Evolutionary conservation across 23 tunicate genomes (phyloP).

Genomic region (Phallusia fumigata): DNA sequence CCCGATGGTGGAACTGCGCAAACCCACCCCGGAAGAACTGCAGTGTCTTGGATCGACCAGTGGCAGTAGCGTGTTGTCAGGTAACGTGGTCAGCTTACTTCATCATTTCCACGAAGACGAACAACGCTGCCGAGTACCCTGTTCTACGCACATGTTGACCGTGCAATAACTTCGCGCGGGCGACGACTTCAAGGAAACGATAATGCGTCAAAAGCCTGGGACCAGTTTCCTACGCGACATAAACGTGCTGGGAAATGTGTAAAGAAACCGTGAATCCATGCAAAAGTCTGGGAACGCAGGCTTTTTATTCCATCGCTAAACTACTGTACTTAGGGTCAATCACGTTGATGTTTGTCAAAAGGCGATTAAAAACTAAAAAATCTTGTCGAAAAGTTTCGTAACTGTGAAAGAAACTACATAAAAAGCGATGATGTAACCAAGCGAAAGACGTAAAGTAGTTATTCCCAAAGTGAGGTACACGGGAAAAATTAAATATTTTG

Average conservation of each 20-base stretch:
- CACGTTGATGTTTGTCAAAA: too few relatives aligned
- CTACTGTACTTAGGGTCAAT: too few relatives aligned
- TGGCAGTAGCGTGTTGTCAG: background rate
- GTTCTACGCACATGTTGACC: background rate
- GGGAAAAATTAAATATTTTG: too few relatives aligned
- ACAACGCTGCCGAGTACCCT: background rate
- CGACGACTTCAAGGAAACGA: background rate
- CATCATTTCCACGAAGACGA: background rate
- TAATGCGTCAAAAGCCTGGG: background rate
- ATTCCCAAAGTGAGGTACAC: too few relatives aligned
- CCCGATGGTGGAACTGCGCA: slow-evolving; percentile 5
- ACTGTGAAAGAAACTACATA: too few relatives aligned
- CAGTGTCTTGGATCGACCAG: background rate
- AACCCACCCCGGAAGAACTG: slow-evolving; percentile 2
- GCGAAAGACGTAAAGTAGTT: too few relatives aligned
- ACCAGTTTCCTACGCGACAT: background rate
- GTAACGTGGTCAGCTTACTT: background rate
- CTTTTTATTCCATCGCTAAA: too few relatives aligned
- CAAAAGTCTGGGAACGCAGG: too few relatives aligned
- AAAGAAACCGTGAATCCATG: slow-evolving; percentile 2
- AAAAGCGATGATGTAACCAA: too few relatives aligned
- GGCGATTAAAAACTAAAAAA: too few relatives aligned
- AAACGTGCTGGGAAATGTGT: background rate
- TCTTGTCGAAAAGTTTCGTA: too few relatives aligned
- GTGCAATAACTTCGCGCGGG: background rate